Percentiles rank a stretch among this genome's conserved stretches.
These are phyloP conservation scores for Setipinna tenuifilis DNA, from an alignment of 2,797 vertebrate species.

Conservation along the genomic window DNA sequence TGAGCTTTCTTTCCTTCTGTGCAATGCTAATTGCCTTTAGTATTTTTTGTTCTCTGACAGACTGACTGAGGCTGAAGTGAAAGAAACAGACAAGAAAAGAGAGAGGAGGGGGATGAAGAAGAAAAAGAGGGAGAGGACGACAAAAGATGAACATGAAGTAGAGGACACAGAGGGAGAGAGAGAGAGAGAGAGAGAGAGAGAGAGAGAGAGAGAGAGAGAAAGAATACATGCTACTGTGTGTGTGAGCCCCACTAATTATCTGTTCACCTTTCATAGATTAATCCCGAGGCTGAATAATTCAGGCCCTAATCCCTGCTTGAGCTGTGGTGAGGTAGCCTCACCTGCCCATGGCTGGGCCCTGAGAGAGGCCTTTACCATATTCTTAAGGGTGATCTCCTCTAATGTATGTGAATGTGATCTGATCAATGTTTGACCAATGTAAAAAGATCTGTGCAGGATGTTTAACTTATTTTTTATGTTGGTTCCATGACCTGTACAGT, in stretches of 20 bases:
- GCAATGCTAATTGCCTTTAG: slow-evolving; percentile 30
- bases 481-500: too few species aligned
- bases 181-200: slow-evolving; percentile 2
- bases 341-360: too few species aligned
- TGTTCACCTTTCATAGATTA: slow-evolving; percentile 37
- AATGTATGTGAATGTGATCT: neutral
- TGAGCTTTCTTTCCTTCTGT: slow-evolving; percentile 44
- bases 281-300: slow-evolving; percentile 30
- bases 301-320: slow-evolving; percentile 31
- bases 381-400: neutral
- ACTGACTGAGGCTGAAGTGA: neutral
- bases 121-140: neutral
- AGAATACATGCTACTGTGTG: neutral
- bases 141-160: neutral
- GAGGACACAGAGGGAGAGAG: neutral
- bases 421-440: too few species aligned
- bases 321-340: neutral
- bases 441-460: too few species aligned
- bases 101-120: neutral
- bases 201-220: slow-evolving; percentile 16
- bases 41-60: slow-evolving; percentile 32
- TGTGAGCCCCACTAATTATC: slow-evolving; percentile 27
- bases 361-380: too few species aligned
- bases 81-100: neutral
- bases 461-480: too few species aligned